A percentile compares a stretch with the other conserved stretches of the same genome.
These are phyloP conservation scores for Oophaga pumilio DNA, from an alignment of 2,113 vertebrate genomes.

Conservation along the genomic window DNA sequence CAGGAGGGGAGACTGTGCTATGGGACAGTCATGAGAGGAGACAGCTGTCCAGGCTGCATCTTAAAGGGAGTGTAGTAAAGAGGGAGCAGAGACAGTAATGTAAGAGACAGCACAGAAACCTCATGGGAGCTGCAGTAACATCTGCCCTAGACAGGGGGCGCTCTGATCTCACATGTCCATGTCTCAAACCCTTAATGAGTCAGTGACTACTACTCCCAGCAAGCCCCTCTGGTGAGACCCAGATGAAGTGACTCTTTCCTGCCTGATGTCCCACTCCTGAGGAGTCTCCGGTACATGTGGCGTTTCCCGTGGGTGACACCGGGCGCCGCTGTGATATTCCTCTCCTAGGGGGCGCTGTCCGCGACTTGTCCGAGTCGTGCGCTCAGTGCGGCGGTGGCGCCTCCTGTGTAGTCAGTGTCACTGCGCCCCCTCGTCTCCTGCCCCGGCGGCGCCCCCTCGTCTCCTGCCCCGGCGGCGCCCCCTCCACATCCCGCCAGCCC, in stretches of 20 bases:
- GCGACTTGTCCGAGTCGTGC: not conserved
- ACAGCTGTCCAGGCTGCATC: too few relatives aligned
- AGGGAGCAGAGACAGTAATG: too few relatives aligned
- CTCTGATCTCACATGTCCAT: not conserved
- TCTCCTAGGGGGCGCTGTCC: conserved; percentile 14
- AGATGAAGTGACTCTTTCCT: not conserved
- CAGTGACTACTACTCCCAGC: conserved; percentile 2
- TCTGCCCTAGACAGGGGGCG: not conserved
- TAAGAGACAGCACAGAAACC: too few relatives aligned
- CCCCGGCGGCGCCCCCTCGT: not conserved
- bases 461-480: not conserved
- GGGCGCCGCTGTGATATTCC: not conserved
- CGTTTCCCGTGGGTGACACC: not conserved
- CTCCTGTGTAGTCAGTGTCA: not conserved
- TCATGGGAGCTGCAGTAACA: not conserved
- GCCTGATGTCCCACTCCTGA: too few relatives aligned
- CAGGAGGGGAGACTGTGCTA: too few relatives aligned
- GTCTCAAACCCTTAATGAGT: not conserved
- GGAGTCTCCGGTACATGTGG: too few relatives aligned
- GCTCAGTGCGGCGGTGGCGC: too few relatives aligned
- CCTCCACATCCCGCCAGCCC: conserved; percentile 23
- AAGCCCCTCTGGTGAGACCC: not conserved
- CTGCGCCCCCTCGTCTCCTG: not conserved
- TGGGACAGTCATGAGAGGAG: too few relatives aligned
- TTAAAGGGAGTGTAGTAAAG: too few relatives aligned